These are phyloP conservation scores for Osmerus eperlanus DNA, from an alignment of 2,113 vertebrate species.

Conservation along the genomic window DNA sequence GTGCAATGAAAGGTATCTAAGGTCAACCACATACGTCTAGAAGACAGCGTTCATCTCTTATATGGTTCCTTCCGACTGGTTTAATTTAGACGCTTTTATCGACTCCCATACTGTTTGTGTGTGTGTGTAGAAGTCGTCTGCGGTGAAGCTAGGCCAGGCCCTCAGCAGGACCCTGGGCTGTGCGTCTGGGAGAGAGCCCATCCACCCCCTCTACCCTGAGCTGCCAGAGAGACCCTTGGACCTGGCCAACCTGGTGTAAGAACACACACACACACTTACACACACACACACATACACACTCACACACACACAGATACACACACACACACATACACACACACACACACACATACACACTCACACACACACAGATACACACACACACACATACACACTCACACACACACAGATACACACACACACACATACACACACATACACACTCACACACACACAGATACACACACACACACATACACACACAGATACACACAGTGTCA, in stretches of 20 bases:
- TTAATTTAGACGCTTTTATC: not conserved
- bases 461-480: not conserved
- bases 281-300: not conserved
- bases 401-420: slow-evolving; percentile 12
- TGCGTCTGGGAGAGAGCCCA: slow-evolving; percentile 82
- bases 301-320: not conserved
- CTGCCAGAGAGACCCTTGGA: slow-evolving; percentile 90
- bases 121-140: slow-evolving; percentile 84
- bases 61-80: not conserved
- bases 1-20: too few species aligned
- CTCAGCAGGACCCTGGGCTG: slow-evolving; percentile 93
- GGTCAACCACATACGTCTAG: too few species aligned
- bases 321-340: slow-evolving; percentile 2
- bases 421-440: not conserved
- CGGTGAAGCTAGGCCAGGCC: slow-evolving; percentile 90
- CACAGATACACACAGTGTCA: not conserved
- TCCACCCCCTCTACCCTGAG: slow-evolving; percentile 88
- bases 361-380: not conserved
- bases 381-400: not conserved
- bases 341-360: not conserved
- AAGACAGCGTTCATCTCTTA: not conserved
- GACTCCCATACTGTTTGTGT: not conserved
- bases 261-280: not conserved
- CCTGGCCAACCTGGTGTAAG: slow-evolving; percentile 89
- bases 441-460: not conserved